Percentiles rank a stretch among this genome's conserved stretches.
Conservation (phyloP, 2,797 vertebrate genomes). For the Ptychobarbus kaznakovi region DNA sequence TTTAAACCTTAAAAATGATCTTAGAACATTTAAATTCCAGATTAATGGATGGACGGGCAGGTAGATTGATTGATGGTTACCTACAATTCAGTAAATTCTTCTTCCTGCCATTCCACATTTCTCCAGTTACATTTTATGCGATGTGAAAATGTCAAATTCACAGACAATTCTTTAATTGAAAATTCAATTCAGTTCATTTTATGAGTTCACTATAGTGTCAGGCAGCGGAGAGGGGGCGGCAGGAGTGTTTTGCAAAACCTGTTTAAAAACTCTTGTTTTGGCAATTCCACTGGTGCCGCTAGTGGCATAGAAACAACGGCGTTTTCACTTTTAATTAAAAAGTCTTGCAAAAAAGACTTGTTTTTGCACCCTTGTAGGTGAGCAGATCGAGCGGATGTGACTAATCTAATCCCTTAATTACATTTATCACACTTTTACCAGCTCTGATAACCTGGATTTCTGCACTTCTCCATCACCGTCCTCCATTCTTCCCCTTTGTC, state of each 20-base stretch:
- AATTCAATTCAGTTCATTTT: not conserved
- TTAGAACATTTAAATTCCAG: not conserved
- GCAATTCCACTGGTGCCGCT: not conserved
- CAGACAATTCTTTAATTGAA: not conserved
- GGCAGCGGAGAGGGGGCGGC: not conserved
- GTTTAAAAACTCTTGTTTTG: not conserved
- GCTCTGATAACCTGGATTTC: slow-evolving; percentile 44
- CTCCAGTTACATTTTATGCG: not conserved
- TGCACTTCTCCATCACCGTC: slow-evolving; percentile 34
- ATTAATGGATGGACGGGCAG: too few species aligned
- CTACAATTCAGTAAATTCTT: not conserved
- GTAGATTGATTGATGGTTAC: too few species aligned
- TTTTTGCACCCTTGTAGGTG: slow-evolving; percentile 30
- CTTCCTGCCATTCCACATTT: not conserved
- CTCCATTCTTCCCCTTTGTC: slow-evolving; percentile 47
- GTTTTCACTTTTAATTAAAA: slow-evolving; percentile 24
- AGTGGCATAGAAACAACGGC: not conserved
- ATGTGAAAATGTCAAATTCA: not conserved
- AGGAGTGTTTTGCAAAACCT: not conserved
- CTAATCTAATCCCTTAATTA: slow-evolving; percentile 42
- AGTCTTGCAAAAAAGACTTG: not conserved
- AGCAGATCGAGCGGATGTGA: slow-evolving; percentile 22
- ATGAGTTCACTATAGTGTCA: not conserved
- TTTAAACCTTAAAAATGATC: not conserved
- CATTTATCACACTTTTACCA: slow-evolving; percentile 32